Evolutionary conservation across 2,113 vertebrate genomes (phyloP), one percentile per base, ranked within the genome.

Genomic region (Nyctibius bracteatus): DNA sequence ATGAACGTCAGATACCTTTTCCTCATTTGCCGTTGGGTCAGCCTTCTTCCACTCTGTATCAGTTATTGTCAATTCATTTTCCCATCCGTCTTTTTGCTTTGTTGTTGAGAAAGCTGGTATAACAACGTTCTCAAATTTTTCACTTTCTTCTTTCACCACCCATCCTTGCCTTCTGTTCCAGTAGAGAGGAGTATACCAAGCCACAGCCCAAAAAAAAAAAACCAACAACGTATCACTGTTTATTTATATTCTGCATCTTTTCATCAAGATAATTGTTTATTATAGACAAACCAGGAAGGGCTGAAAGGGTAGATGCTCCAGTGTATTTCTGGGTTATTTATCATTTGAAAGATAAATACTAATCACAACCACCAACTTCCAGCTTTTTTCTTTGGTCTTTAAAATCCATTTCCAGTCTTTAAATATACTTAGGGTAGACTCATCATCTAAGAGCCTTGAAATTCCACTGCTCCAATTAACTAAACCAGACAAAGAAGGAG

Each of bases 111-210:
- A 20, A 65, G n/a, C 8, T 58, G 66, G 28, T 75, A 35, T 87
- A 88, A 35, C 11, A 33, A 18, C 4, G 7, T 54, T 94, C 9
- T 90, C 54, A 74, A 66, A 35, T 41, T 87, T 44, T 74, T 73
- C 67, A 22, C 74, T 92, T 8, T 74, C 74, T 14, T 96, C 80
- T 83, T 96, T 84, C 5, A 15, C 93, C 54, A 94, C 62, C 86
- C 86, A 91, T 5, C 59, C 67, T 95, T 97, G 89, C 28, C 47
- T 96, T 88, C 15, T 65, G 17, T 66, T 93, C 75, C 96, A 93
- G n/a, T 70, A 91, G 37, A 96, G 83, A 63, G 96, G 95, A 25
- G 89, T 95, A 31, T 93, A 98, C 97, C 97, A 98, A 84, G 95
- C 92, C 61, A 98, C 7, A 25, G 97, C 97, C 98, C 98, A 47